Evolutionary conservation across 1,140 invertebrate genomes (phyloP).

Genomic region (Tetragonula clypearis): DNA sequence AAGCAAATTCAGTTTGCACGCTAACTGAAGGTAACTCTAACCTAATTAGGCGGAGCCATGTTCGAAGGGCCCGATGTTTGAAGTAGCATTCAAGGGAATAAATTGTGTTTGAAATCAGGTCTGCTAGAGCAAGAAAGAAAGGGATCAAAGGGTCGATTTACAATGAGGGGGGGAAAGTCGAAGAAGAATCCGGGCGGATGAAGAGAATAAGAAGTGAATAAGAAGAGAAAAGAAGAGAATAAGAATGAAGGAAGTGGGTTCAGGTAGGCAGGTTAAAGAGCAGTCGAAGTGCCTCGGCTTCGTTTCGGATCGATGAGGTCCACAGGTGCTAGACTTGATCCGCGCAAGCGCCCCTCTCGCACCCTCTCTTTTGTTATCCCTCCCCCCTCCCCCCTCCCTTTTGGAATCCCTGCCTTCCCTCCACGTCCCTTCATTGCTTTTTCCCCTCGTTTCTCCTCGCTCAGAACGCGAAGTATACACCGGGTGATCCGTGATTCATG

Average conservation of each 20-base stretch:
- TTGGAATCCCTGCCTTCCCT: constrained; percentile 3
- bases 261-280: constrained; percentile 62
- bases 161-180: background rate
- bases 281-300: constrained; percentile 48
- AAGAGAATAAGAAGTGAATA: background rate
- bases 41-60: background rate
- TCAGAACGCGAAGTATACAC: background rate
- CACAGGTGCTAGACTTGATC: constrained; percentile 64
- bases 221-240: background rate
- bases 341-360: constrained; percentile 62
- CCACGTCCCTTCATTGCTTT: background rate
- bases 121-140: too few species aligned
- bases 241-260: constrained; percentile 2
- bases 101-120: background rate
- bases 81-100: background rate
- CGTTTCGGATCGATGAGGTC: constrained; percentile 66
- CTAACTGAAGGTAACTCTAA: background rate
- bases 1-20: background rate
- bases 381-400: background rate
- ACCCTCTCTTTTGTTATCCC: constrained; percentile 58
- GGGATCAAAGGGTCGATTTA: background rate
- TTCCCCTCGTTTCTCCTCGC: background rate
- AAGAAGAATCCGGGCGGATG: background rate
- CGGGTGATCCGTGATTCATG: constrained; percentile 4
- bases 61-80: background rate